A percentile compares a stretch with the other conserved stretches of the same genome.
phyloP scores from a whole-genome alignment of 2,888 invertebrate genomes.

The Liopterus haemorrhoidalis region DNA sequence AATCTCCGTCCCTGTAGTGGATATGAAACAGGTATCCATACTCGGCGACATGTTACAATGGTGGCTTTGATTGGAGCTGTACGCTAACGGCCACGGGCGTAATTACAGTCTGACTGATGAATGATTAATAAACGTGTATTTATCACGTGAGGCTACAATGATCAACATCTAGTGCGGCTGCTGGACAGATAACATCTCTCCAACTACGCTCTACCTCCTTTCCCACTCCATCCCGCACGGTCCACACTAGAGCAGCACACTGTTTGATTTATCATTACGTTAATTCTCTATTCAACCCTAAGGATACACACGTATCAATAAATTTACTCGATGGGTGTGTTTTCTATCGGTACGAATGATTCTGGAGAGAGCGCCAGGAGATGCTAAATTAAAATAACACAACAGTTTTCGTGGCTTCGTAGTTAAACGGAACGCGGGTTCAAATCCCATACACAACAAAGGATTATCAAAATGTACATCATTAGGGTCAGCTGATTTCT shows the following conservation, averaged over 20 bases:
- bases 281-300: constrained; percentile 41
- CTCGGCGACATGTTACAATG: neutral
- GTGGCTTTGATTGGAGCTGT: neutral
- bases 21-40: neutral
- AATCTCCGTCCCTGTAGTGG: too few relatives aligned
- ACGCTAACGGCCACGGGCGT: constrained; percentile 31
- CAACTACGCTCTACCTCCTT: neutral
- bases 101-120: constrained; percentile 44
- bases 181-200: constrained; percentile 1
- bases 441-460: too few relatives aligned
- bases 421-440: too few relatives aligned
- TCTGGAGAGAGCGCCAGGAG: too few relatives aligned
- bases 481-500: too few relatives aligned
- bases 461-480: too few relatives aligned
- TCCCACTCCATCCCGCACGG: neutral
- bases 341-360: too few relatives aligned
- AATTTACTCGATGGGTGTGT: too few relatives aligned
- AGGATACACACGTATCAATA: too few relatives aligned
- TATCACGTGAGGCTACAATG: constrained; percentile 41
- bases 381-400: too few relatives aligned
- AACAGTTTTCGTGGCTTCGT: too few relatives aligned
- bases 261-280: constrained; percentile 36
- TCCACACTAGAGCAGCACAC: constrained; percentile 35
- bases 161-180: constrained; percentile 34
- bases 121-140: constrained; percentile 44